A percentile compares a stretch with the other conserved stretches of the same genome.
These are phyloP conservation scores for Heliconius himera DNA, from an alignment of 1,140 invertebrate genomes.

Conservation along the genomic window DNA sequence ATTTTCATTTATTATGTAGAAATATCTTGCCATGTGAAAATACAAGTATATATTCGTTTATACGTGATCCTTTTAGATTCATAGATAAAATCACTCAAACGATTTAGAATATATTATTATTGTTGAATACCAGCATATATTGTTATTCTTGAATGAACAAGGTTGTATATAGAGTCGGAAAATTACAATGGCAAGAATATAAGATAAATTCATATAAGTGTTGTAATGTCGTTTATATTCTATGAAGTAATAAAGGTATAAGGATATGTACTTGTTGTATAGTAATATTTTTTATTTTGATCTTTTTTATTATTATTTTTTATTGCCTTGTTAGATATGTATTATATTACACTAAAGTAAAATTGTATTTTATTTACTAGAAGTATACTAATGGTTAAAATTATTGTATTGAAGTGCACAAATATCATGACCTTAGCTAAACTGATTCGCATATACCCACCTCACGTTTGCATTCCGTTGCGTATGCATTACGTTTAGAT, in stretches of 20 bases:
- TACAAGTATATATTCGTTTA: background rate
- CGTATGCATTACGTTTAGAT: slow-evolving; percentile 44
- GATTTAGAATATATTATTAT: background rate
- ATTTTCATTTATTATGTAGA: background rate
- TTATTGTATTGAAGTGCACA: slow-evolving; percentile 40
- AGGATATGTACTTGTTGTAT: background rate
- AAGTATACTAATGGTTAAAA: background rate
- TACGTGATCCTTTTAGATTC: background rate
- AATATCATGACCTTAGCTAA: slow-evolving; percentile 60
- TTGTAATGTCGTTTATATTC: background rate
- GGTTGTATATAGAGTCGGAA: background rate
- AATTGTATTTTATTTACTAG: background rate
- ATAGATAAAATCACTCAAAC: background rate
- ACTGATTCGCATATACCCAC: slow-evolving; percentile 50
- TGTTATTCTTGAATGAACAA: slow-evolving; percentile 9
- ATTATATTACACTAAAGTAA: background rate
- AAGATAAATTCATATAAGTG: slow-evolving; percentile 6
- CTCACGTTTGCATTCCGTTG: slow-evolving; percentile 49
- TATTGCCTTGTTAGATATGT: background rate
- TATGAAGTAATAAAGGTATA: background rate
- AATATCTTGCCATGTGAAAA: background rate
- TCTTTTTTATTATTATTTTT: too few species aligned
- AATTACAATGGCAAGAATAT: slow-evolving; percentile 1
- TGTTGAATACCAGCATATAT: background rate
- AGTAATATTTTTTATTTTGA: too few species aligned